These are phyloP conservation scores for Diadegma fenestrale DNA, from an alignment of 2,888 invertebrate species.

Conservation along the genomic window DNA sequence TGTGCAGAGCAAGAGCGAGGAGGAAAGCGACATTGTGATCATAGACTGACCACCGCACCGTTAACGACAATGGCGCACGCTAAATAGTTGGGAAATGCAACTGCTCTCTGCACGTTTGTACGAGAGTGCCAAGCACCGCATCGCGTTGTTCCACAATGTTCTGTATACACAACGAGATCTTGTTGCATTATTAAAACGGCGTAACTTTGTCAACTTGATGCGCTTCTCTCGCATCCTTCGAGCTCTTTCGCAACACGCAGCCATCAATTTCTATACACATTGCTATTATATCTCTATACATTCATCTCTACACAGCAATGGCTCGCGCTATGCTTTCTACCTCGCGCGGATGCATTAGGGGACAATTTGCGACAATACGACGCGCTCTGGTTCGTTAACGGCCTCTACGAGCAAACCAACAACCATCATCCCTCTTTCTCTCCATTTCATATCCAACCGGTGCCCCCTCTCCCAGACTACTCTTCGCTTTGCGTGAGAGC, in stretches of 20 bases:
- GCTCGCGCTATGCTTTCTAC: constrained; percentile 80
- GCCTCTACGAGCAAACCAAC: constrained; percentile 55
- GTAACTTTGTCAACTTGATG: constrained; percentile 16
- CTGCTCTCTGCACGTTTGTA: constrained; percentile 44
- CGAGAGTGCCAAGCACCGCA: constrained; percentile 73
- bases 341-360: constrained; percentile 76
- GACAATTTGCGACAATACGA: constrained; percentile 81
- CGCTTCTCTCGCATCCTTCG: not conserved
- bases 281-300: constrained; percentile 15
- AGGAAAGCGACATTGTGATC: constrained; percentile 58
- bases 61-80: constrained; percentile 70
- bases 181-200: constrained; percentile 28
- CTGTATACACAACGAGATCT: constrained; percentile 9
- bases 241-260: constrained; percentile 36
- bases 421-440: constrained; percentile 31
- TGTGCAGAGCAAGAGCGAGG: constrained; percentile 16
- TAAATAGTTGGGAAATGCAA: constrained; percentile 72
- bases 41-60: constrained; percentile 53
- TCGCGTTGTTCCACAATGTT: constrained; percentile 60
- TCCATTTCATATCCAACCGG: not conserved
- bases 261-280: constrained; percentile 34
- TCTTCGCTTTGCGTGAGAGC: constrained; percentile 59
- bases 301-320: constrained; percentile 40
- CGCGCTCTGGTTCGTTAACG: constrained; percentile 81
- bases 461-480: not conserved